phyloP scores from a whole-genome alignment of 2,113 vertebrate species.

The Gambusia holbrooki region DNA sequence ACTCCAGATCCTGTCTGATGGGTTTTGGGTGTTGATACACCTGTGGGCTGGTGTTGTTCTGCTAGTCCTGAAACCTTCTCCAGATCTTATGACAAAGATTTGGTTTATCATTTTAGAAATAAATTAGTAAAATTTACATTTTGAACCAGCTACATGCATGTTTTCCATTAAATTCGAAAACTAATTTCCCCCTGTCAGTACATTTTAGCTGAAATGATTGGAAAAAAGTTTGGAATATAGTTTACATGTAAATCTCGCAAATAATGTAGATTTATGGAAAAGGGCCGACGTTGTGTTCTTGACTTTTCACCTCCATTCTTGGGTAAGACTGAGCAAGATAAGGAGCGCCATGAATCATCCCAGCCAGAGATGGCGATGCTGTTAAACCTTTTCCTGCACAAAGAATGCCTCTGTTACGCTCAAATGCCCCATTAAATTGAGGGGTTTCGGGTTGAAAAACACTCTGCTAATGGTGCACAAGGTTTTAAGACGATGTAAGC shows the following conservation, averaged over 20 bases:
- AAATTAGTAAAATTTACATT: neutral
- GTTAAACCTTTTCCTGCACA: neutral
- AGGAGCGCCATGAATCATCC: conserved; percentile 33
- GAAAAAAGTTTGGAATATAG: neutral
- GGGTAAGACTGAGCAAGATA: conserved; percentile 58
- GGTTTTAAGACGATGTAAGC: neutral
- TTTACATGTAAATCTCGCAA: neutral
- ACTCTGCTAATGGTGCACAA: neutral
- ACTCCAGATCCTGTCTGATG: conserved; percentile 65
- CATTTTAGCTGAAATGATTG: neutral
- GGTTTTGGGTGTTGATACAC: conserved; percentile 42
- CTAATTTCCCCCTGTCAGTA: neutral
- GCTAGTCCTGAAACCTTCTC: neutral
- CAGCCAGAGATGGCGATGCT: conserved; percentile 47
- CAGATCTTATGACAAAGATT: neutral
- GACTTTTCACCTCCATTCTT: conserved; percentile 57
- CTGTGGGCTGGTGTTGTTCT: neutral
- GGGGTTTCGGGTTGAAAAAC: neutral
- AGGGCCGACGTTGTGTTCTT: conserved; percentile 6
- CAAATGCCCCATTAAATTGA: neutral
- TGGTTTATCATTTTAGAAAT: neutral
- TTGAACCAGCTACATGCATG: neutral
- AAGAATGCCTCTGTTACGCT: neutral
- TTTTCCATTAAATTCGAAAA: neutral
- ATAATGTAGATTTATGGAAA: neutral